phyloP scores from a whole-genome alignment of 1,140 invertebrate species.

The Drosophila mayri region DNA sequence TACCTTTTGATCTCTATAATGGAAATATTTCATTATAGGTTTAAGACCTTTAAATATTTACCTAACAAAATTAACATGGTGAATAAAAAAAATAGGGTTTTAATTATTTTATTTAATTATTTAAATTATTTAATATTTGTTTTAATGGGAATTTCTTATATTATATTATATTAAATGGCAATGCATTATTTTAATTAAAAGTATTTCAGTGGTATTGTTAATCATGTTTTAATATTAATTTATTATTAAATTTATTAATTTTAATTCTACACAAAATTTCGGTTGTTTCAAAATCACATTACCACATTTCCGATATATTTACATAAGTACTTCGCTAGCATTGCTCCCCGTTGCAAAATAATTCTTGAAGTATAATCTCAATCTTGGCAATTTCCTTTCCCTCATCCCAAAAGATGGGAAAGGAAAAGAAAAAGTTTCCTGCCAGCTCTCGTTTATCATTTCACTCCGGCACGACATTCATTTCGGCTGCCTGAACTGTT shows the following conservation, averaged over 20 bases:
- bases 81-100: too few species aligned
- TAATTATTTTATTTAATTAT: too few species aligned
- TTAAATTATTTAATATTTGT: too few species aligned
- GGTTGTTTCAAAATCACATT: not conserved
- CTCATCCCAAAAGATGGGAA: not conserved
- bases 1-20: too few species aligned
- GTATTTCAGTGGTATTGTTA: too few species aligned
- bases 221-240: not conserved
- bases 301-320: not conserved
- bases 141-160: too few species aligned
- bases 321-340: not conserved
- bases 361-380: slow-evolving; percentile 35
- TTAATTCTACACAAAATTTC: not conserved
- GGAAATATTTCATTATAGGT: too few species aligned
- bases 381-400: slow-evolving; percentile 35
- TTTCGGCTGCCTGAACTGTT: slow-evolving; percentile 28
- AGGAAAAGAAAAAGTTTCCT: slow-evolving; percentile 14
- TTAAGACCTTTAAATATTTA: too few species aligned
- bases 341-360: not conserved
- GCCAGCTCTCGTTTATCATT: slow-evolving; percentile 37
- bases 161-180: too few species aligned
- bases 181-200: too few species aligned
- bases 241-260: too few species aligned
- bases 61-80: too few species aligned
- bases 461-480: slow-evolving; percentile 27